Evolutionary conservation across 2,797 vertebrate genomes (phyloP).

Genomic region (Gymnothorax reevesii): DNA sequence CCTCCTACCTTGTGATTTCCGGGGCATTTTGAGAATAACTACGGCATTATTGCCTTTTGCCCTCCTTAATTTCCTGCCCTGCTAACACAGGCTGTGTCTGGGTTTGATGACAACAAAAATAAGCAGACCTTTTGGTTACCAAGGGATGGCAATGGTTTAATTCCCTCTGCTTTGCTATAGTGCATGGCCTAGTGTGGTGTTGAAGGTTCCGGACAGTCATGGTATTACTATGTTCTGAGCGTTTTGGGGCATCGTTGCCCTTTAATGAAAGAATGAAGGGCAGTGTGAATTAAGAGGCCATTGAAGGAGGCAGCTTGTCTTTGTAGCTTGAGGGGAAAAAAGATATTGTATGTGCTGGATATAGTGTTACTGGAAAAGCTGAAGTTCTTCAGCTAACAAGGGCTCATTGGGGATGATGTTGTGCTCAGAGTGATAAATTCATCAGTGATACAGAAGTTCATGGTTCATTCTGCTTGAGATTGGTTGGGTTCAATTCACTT

Average conservation of each 20-base stretch:
- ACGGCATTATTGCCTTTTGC: too few species aligned
- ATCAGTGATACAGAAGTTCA: too few species aligned
- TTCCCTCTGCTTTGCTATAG: not conserved
- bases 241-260: not conserved
- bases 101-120: not conserved
- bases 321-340: not conserved
- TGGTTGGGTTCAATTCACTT: too few species aligned
- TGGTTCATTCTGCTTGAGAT: too few species aligned
- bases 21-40: too few species aligned
- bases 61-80: too few species aligned
- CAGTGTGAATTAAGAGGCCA: not conserved
- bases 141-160: not conserved
- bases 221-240: not conserved
- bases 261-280: slow-evolving; percentile 9
- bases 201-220: not conserved
- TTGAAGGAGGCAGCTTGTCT: not conserved
- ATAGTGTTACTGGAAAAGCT: not conserved
- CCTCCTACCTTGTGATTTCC: too few species aligned
- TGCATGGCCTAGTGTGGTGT: not conserved
- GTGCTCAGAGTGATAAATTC: not conserved
- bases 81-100: not conserved
- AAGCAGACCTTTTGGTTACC: not conserved
- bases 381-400: not conserved
- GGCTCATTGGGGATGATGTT: not conserved
- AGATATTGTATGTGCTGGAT: not conserved